Percentiles rank a stretch among this genome's conserved stretches.
phyloP scores from a whole-genome alignment of 2,888 invertebrate species.

The Spatulosminthurus flaviceps region DNA sequence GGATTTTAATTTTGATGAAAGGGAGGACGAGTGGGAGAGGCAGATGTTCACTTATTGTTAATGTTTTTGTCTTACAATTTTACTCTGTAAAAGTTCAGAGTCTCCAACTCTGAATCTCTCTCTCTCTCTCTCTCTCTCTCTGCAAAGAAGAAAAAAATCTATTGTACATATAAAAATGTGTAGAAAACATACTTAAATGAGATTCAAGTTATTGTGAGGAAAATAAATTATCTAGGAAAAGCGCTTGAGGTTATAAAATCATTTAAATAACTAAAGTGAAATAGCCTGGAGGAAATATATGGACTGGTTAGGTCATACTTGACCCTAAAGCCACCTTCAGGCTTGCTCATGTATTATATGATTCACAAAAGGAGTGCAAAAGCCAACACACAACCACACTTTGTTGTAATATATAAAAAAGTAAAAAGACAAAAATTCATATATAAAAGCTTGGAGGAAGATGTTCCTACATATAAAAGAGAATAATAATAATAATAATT shows the following conservation, averaged over 20 bases:
- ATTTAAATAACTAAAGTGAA: constrained; percentile 42
- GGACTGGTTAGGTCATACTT: constrained; percentile 56
- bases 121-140: too few species aligned
- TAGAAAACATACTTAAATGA: constrained; percentile 15
- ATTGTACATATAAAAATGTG: constrained; percentile 11
- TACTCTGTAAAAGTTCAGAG: neutral
- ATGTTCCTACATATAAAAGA: too few species aligned
- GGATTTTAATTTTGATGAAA: constrained; percentile 24
- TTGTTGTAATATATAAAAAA: too few species aligned
- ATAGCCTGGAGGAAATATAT: constrained; percentile 46
- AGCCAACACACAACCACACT: neutral
- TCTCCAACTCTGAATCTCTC: too few species aligned
- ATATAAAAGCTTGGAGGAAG: too few species aligned
- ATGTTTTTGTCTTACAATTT: constrained; percentile 21
- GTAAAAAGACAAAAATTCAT: too few species aligned
- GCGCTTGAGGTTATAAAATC: constrained; percentile 24
- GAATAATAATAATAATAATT: too few species aligned
- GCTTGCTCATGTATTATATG: neutral
- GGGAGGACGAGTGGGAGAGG: constrained; percentile 35
- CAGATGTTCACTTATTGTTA: constrained; percentile 38
- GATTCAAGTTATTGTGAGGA: constrained; percentile 34
- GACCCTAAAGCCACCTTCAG: constrained; percentile 41
- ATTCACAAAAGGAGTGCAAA: neutral
- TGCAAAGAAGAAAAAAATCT: too few species aligned
- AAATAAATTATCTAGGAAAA: constrained; percentile 29